Percentiles rank a stretch among this genome's conserved stretches.
These are phyloP conservation scores for Luscinia megarhynchos DNA, from an alignment of 2,797 vertebrate genomes.

Conservation along the genomic window DNA sequence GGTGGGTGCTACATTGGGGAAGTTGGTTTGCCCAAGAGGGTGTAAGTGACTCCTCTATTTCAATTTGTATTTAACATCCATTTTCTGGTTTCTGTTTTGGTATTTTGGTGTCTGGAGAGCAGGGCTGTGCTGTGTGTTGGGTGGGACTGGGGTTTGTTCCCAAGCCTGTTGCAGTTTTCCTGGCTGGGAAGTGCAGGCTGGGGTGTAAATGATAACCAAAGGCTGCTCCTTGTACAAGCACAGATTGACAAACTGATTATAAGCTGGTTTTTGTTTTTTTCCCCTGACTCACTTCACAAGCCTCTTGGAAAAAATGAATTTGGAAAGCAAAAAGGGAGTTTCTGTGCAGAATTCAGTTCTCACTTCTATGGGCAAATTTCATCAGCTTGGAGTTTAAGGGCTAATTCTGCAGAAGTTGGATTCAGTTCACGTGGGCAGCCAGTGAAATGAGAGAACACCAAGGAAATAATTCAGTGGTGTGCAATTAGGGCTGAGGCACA, in stretches of 20 bases:
- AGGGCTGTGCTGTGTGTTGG: neutral
- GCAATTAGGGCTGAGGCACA: constrained; percentile 16
- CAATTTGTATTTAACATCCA: neutral
- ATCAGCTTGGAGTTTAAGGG: constrained; percentile 48
- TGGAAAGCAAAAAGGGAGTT: neutral
- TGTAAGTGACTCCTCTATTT: neutral
- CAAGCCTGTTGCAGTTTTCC: neutral
- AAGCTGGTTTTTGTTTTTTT: neutral
- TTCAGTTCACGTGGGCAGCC: constrained; percentile 56
- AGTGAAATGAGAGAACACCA: constrained; percentile 53
- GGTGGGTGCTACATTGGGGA: neutral
- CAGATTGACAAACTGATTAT: neutral
- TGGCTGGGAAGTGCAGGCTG: neutral
- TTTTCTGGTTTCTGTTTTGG: neutral
- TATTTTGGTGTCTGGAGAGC: neutral
- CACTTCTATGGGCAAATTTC: constrained; percentile 31
- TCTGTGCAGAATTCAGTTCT: neutral
- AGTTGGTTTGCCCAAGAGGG: neutral
- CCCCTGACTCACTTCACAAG: neutral
- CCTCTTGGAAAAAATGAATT: constrained; percentile 31
- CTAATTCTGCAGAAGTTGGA: constrained; percentile 60
- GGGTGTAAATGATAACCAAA: neutral
- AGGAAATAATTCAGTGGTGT: constrained; percentile 55
- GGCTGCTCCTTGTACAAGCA: neutral
- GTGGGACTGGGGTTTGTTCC: neutral